Conservation (phyloP, 2,797 vertebrate species). For the Bothrops alternatus region DNA sequence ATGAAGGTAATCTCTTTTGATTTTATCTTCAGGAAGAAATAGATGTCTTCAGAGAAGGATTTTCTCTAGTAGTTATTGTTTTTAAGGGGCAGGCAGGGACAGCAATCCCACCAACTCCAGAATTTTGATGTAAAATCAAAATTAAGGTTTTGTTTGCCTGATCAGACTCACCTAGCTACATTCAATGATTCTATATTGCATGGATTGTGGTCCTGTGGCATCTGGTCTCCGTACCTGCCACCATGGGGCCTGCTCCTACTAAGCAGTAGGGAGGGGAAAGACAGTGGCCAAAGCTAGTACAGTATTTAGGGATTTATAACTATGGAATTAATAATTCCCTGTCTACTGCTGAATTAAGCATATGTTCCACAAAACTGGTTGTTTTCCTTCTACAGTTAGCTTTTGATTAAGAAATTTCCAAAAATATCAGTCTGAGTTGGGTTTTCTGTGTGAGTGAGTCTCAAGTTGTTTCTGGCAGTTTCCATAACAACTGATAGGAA, state of each 20-base stretch:
- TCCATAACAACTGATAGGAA: constrained; percentile 12
- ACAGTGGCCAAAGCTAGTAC: background rate
- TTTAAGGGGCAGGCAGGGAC: background rate
- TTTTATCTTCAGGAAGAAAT: background rate
- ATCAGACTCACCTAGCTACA: background rate
- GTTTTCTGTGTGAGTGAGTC: background rate
- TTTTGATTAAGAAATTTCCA: constrained; percentile 9
- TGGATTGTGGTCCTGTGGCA: background rate
- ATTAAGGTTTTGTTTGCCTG: background rate
- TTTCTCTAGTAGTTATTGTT: background rate
- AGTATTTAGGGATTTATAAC: background rate
- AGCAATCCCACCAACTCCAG: background rate
- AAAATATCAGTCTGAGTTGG: background rate
- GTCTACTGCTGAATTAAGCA: background rate
- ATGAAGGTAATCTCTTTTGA: background rate
- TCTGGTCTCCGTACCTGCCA: background rate
- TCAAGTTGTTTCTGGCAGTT: constrained; percentile 12
- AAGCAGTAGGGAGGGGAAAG: background rate
- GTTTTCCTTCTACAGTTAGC: background rate
- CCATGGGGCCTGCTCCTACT: background rate
- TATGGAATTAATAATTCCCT: background rate
- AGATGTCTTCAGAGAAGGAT: background rate
- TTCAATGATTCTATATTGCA: background rate
- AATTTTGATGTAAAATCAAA: background rate
- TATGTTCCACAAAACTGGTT: background rate